Evolutionary conservation across 2,797 vertebrate species (phyloP).

Genomic region (Loris lydekkerianus): DNA sequence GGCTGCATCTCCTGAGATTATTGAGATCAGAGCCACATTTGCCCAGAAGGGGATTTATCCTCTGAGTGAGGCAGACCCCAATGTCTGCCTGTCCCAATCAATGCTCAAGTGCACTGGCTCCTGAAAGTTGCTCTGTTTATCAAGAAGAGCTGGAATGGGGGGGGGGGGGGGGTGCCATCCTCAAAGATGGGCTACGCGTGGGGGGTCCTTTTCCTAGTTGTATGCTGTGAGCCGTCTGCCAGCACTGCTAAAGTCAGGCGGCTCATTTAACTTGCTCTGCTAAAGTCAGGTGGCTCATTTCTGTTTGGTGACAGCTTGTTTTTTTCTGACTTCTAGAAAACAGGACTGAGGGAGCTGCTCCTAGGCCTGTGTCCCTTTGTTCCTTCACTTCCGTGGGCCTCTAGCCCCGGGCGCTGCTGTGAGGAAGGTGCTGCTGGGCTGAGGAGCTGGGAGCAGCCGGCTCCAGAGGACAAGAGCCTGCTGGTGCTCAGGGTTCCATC

Average conservation of each 20-base stretch:
- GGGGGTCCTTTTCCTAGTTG: background rate
- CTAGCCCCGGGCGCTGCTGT: background rate
- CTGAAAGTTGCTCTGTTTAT: background rate
- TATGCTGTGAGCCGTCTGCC: background rate
- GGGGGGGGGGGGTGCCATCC: fast-evolving
- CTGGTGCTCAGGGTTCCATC: background rate
- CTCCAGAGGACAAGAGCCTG: background rate
- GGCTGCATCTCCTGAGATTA: background rate
- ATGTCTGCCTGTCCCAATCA: background rate
- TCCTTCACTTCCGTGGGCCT: background rate
- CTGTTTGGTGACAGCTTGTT: background rate
- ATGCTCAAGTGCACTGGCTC: background rate
- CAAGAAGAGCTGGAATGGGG: background rate
- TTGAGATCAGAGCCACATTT: background rate
- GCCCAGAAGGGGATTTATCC: background rate
- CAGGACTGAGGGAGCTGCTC: background rate
- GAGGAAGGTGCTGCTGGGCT: background rate
- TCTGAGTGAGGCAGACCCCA: background rate
- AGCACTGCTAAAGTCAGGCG: background rate
- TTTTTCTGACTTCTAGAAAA: background rate
- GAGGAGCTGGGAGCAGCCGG: background rate
- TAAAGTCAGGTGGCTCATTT: background rate
- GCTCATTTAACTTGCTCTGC: background rate
- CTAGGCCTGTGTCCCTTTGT: background rate
- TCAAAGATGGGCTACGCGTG: background rate